Evolutionary conservation across 2,888 invertebrate species (phyloP).

Genomic region (Poecilobothrus nobilitatus): DNA sequence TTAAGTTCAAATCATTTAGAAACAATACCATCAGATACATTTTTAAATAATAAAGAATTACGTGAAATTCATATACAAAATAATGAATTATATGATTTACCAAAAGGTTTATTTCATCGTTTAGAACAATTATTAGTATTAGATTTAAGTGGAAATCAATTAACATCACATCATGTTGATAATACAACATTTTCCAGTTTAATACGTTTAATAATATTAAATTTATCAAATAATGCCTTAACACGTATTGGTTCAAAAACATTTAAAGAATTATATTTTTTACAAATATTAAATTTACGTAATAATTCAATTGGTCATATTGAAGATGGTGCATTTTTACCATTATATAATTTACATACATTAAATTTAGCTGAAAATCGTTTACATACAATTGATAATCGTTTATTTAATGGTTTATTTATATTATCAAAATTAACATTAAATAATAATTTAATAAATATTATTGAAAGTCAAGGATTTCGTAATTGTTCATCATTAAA

Average conservation of each 20-base stretch:
- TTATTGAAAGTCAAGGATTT: slow-evolving; percentile 70
- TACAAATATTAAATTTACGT: slow-evolving; percentile 76
- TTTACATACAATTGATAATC: slow-evolving; percentile 69
- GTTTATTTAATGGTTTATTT: slow-evolving; percentile 74
- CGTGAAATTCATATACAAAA: slow-evolving; percentile 76
- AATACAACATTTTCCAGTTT: slow-evolving; percentile 78
- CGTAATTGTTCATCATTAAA: slow-evolving; percentile 81
- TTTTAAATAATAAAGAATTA: slow-evolving; percentile 71
- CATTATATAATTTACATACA: slow-evolving; percentile 80
- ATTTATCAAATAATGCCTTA: slow-evolving; percentile 77
- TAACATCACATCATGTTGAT: slow-evolving; percentile 76
- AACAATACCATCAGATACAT: slow-evolving; percentile 70
- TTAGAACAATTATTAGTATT: slow-evolving; percentile 75
- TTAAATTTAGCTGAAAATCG: slow-evolving; percentile 82
- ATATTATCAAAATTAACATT: slow-evolving; percentile 75
- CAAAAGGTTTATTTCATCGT: slow-evolving; percentile 73
- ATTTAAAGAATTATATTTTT: slow-evolving; percentile 77
- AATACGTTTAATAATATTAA: slow-evolving; percentile 73
- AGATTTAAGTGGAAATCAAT: slow-evolving; percentile 75
- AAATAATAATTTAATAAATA: slow-evolving; percentile 75
- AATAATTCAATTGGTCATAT: slow-evolving; percentile 84
- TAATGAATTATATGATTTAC: slow-evolving; percentile 74
- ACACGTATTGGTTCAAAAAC: slow-evolving; percentile 74
- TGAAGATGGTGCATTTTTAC: slow-evolving; percentile 78
- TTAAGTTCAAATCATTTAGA: slow-evolving; percentile 77